phyloP scores from a whole-genome alignment of 2,797 vertebrate genomes.

The Eulemur mongoz region DNA sequence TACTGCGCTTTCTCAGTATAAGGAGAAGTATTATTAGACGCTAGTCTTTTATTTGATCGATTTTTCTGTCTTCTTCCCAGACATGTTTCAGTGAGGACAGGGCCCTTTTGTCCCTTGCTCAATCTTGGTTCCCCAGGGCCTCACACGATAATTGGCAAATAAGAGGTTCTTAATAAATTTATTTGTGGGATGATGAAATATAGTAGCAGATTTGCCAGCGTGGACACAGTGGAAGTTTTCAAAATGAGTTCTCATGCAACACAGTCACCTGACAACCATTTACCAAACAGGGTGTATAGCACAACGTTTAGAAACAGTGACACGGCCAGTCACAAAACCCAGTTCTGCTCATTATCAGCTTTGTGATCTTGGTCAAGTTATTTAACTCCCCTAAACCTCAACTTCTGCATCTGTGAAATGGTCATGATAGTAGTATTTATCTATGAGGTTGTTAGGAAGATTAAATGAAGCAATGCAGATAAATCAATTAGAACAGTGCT shows the following conservation, averaged over 20 bases:
- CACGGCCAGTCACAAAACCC: neutral
- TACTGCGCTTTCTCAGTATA: neutral
- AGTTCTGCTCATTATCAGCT: neutral
- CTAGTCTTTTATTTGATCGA: neutral
- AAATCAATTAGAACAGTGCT: neutral
- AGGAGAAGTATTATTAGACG: neutral
- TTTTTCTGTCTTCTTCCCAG: neutral
- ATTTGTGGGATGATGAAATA: slow-evolving; percentile 59
- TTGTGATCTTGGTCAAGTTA: neutral
- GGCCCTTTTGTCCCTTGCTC: neutral
- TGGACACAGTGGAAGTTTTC: slow-evolving; percentile 63
- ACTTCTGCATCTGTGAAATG: neutral
- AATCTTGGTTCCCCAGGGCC: neutral
- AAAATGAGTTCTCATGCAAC: slow-evolving; percentile 5
- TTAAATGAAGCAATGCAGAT: neutral
- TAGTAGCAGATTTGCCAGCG: neutral
- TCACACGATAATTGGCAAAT: neutral
- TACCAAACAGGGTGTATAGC: neutral
- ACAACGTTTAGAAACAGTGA: neutral
- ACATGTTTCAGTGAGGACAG: neutral
- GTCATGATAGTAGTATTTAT: neutral
- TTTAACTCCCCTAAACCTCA: neutral
- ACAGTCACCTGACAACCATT: neutral
- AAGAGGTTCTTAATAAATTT: neutral
- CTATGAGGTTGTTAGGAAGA: neutral